These are phyloP conservation scores for Paradoxurus hermaphroditus DNA, from an alignment of 2,113 vertebrate species.

Conservation along the genomic window DNA sequence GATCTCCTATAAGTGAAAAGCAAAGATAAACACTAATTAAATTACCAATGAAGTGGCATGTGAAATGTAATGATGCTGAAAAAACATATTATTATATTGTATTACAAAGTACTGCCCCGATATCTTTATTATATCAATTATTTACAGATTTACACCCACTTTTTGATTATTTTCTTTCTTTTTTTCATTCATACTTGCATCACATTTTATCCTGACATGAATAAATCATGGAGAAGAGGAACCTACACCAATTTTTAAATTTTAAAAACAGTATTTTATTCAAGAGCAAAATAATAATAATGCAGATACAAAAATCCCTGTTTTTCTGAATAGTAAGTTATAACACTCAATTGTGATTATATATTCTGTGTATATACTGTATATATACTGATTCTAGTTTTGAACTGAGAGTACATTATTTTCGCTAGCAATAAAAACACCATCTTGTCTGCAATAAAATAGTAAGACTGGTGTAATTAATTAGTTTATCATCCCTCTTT, in stretches of 20 bases:
- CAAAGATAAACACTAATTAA: not conserved
- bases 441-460: not conserved
- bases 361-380: not conserved
- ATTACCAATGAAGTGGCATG: not conserved
- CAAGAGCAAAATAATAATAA: not conserved
- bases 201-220: not conserved
- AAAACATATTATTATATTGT: not conserved
- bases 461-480: conserved; percentile 36
- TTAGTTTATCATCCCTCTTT: not conserved
- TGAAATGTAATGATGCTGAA: not conserved
- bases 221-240: not conserved
- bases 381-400: conserved; percentile 8
- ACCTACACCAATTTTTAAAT: not conserved
- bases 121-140: not conserved
- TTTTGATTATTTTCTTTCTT: not conserved
- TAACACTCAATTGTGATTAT: not conserved
- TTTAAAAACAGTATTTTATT: not conserved
- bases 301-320: not conserved
- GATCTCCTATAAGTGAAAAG: not conserved
- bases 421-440: not conserved
- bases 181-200: not conserved
- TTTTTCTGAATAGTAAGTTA: not conserved
- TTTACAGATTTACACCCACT: not conserved
- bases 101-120: not conserved
- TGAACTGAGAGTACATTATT: conserved; percentile 19